Percentiles rank a stretch among this genome's conserved stretches.
phyloP scores from a whole-genome alignment of 2,113 vertebrate genomes.

The Alligator mississippiensis region DNA sequence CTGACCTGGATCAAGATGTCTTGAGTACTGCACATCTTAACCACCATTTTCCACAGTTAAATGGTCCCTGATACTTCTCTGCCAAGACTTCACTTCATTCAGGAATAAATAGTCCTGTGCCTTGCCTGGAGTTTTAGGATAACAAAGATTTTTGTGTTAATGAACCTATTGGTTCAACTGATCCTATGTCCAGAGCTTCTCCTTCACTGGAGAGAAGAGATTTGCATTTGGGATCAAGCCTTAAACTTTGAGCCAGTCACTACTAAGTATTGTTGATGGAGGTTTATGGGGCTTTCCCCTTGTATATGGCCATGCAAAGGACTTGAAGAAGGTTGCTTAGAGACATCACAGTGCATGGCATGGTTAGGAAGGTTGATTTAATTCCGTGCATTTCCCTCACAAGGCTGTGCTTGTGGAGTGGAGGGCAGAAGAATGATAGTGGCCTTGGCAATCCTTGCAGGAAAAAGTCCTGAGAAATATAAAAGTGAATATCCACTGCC shows the following conservation, averaged over 20 bases:
- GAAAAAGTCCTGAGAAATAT: not conserved
- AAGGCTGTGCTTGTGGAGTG: not conserved
- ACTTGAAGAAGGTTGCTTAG: not conserved
- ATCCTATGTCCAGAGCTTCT: too few species aligned
- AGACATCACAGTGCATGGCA: not conserved
- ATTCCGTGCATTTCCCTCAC: not conserved
- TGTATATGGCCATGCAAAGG: not conserved
- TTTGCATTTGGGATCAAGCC: too few species aligned
- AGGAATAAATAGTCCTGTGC: not conserved
- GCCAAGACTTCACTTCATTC: not conserved
- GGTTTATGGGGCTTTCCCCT: not conserved
- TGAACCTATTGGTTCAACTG: too few species aligned
- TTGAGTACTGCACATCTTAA: not conserved
- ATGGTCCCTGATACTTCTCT: not conserved
- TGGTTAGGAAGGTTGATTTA: not conserved
- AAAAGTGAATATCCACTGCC: not conserved
- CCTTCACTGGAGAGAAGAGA: too few species aligned
- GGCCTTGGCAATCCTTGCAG: not conserved
- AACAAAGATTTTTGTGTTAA: too few species aligned
- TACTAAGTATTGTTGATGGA: too few species aligned
- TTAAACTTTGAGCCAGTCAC: too few species aligned
- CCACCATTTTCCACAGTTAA: not conserved
- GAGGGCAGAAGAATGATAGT: not conserved
- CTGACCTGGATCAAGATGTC: too few species aligned
- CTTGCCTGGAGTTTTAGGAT: not conserved